Percentiles rank a stretch among this genome's conserved stretches.
These are phyloP conservation scores for Otocyon megalotis DNA, from an alignment of 2,113 vertebrate species.

Conservation along the genomic window DNA sequence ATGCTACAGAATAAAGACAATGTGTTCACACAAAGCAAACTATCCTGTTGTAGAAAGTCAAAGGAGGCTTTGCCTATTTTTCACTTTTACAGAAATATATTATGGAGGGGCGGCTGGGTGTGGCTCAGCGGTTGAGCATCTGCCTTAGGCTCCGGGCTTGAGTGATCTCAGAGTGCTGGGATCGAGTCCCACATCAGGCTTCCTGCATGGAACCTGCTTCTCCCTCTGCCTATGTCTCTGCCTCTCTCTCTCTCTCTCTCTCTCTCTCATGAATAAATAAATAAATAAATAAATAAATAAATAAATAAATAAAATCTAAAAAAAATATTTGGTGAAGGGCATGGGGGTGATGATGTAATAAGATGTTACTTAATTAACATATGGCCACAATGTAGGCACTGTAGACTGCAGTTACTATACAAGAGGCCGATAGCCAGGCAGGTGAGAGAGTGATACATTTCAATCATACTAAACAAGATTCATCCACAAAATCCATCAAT, in stretches of 20 bases:
- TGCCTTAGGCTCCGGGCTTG: too few species aligned
- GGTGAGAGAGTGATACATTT: not conserved
- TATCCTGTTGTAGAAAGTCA: not conserved
- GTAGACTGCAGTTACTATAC: not conserved
- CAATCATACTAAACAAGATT: not conserved
- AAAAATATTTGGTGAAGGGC: too few species aligned
- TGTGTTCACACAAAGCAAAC: not conserved
- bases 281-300: too few species aligned
- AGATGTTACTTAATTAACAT: not conserved
- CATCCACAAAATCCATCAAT: not conserved
- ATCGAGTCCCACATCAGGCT: too few species aligned
- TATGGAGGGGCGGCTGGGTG: not conserved
- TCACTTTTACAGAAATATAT: not conserved
- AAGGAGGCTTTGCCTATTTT: not conserved
- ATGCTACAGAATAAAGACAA: not conserved
- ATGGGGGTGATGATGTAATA: not conserved
- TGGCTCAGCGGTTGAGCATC: too few species aligned
- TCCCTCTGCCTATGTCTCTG: too few species aligned
- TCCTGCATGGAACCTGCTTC: too few species aligned
- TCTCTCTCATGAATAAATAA: too few species aligned
- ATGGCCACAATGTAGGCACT: not conserved
- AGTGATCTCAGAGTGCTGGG: too few species aligned
- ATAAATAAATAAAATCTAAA: too few species aligned
- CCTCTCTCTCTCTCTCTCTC: too few species aligned
- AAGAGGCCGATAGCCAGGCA: rapidly evolving